Percentiles rank a stretch among this genome's conserved stretches.
Conservation (phyloP, 2,113 vertebrate genomes). For the Noturus placidus region DNA sequence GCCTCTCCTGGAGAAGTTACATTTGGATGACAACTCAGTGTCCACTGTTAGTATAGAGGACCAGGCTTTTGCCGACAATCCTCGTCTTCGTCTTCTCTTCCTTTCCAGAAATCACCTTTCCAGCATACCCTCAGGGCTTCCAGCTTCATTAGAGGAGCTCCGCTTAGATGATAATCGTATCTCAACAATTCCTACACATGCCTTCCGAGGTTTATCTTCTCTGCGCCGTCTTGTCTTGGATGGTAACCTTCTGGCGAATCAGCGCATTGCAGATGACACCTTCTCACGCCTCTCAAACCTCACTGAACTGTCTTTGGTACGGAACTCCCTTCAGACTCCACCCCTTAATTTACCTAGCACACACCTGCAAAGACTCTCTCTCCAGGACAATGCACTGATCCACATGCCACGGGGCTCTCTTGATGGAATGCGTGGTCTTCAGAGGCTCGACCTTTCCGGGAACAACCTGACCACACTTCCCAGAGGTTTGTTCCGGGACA, state of each 20-base stretch:
- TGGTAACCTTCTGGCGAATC: conserved; percentile 93
- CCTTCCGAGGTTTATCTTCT: conserved; percentile 85
- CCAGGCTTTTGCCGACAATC: conserved; percentile 87
- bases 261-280: conserved; percentile 91
- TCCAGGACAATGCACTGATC: conserved; percentile 90
- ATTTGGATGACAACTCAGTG: conserved; percentile 93
- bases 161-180: conserved; percentile 93
- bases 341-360: conserved; percentile 84
- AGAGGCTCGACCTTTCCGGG: conserved; percentile 87
- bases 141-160: conserved; percentile 88
- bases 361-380: conserved; percentile 81
- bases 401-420: conserved; percentile 85
- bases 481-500: conserved; percentile 84
- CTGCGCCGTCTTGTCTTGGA: conserved; percentile 88
- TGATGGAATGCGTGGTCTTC: conserved; percentile 81
- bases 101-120: conserved; percentile 92
- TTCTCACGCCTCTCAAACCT: conserved; percentile 89
- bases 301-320: conserved; percentile 87
- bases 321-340: conserved; percentile 86
- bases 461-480: conserved; percentile 93
- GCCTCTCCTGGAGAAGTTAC: conserved; percentile 87
- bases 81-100: conserved; percentile 82
- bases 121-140: conserved; percentile 89
- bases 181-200: conserved; percentile 89
- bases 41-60: conserved; percentile 94